Percentiles rank a stretch among this genome's conserved stretches.
Evolutionary conservation across 1,140 invertebrate species (phyloP).

Genomic region (Drosophila gunungcola): DNA sequence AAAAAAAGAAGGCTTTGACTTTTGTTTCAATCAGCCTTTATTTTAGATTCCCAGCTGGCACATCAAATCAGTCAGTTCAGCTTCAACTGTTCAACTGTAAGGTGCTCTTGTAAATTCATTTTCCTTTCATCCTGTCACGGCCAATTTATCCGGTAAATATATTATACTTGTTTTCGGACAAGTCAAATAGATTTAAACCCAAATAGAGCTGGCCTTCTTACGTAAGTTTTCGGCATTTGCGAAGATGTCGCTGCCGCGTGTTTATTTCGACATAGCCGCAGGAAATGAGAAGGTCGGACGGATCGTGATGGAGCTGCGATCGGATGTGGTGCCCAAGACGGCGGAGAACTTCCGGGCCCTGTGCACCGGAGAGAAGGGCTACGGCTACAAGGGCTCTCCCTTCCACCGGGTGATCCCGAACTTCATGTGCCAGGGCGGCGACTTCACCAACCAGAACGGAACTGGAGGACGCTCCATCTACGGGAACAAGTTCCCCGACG

Average conservation of each 20-base stretch:
- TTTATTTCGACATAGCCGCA: slow-evolving; percentile 31
- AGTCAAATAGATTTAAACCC: not conserved
- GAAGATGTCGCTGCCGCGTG: slow-evolving; percentile 32
- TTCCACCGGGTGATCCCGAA: slow-evolving; percentile 98
- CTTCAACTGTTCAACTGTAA: not conserved
- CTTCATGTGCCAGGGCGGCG: slow-evolving; percentile 98
- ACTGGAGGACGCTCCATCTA: slow-evolving; percentile 98
- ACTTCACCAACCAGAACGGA: slow-evolving; percentile 97
- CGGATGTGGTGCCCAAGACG: slow-evolving; percentile 95
- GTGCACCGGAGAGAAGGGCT: slow-evolving; percentile 96
- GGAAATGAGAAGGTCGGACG: slow-evolving; percentile 19
- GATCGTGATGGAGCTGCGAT: slow-evolving; percentile 89
- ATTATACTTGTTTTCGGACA: not conserved
- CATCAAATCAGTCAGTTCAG: not conserved
- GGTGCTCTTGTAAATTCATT: not conserved
- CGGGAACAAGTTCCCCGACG: slow-evolving; percentile 96
- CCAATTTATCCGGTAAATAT: slow-evolving; percentile 19
- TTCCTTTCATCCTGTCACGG: not conserved
- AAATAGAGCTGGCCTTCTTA: slow-evolving; percentile 9
- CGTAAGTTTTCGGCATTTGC: slow-evolving; percentile 13
- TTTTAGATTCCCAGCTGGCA: not conserved
- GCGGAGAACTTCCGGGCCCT: slow-evolving; percentile 96
- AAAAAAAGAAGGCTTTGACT: not conserved
- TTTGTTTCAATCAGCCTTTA: not conserved
- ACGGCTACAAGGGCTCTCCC: slow-evolving; percentile 94